Evolutionary conservation across 2,888 invertebrate species (phyloP).

Genomic region (Gryllus longicercus): DNA sequence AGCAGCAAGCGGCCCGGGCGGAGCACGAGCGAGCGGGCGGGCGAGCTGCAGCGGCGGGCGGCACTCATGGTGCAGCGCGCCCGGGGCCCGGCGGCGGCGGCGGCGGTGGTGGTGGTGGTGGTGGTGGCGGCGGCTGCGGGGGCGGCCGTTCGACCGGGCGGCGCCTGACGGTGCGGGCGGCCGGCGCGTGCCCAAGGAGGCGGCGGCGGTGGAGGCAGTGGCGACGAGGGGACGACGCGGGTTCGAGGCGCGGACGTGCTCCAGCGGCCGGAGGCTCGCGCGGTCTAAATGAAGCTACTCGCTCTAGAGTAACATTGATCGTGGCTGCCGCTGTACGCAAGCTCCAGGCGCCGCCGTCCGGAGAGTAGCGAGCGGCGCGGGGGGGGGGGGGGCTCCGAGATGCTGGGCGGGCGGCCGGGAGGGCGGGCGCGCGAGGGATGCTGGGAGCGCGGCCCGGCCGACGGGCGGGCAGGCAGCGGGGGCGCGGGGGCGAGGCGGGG

Average conservation of each 20-base stretch:
- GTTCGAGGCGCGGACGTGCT: not conserved
- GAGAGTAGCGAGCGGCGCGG: not conserved
- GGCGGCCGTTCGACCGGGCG: not conserved
- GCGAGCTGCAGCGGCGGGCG: not conserved
- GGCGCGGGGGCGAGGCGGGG: slow-evolving; percentile 42
- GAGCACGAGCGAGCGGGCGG: not conserved
- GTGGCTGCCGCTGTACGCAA: not conserved
- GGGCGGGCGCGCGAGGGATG: slow-evolving; percentile 22
- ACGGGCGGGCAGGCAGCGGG: slow-evolving; percentile 45
- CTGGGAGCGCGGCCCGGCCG: slow-evolving; percentile 41
- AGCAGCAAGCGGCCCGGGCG: not conserved
- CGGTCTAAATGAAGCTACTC: not conserved
- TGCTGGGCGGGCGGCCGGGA: slow-evolving; percentile 23
- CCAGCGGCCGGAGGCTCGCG: not conserved
- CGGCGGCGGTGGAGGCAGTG: too few species aligned
- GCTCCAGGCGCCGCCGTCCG: not conserved
- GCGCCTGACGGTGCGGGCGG: not conserved
- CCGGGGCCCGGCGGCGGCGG: not conserved
- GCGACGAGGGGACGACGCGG: too few species aligned
- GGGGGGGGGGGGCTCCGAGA: slow-evolving; percentile 4
- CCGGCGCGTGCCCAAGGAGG: too few species aligned
- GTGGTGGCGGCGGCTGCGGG: not conserved
- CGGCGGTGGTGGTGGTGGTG: not conserved
- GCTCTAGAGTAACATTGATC: slow-evolving; percentile 2
- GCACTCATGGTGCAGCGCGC: not conserved